phyloP scores from a whole-genome alignment of 2,888 invertebrate genomes.

The Nomada ferruginata region DNA sequence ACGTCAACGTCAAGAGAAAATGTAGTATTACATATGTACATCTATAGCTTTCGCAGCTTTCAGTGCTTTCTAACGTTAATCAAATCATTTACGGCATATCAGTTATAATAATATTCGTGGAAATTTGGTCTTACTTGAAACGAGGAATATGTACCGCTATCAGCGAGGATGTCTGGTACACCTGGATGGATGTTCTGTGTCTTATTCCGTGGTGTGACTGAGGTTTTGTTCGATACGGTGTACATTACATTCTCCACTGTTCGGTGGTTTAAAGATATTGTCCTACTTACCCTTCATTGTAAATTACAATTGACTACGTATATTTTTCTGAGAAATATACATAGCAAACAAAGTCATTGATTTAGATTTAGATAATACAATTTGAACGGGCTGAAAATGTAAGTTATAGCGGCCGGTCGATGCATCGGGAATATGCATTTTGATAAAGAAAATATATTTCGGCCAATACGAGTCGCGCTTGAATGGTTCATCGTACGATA shows the following conservation, averaged over 20 bases:
- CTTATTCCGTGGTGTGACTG: neutral
- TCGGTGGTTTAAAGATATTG: neutral
- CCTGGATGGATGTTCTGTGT: neutral
- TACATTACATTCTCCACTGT: constrained; percentile 21
- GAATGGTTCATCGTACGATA: constrained; percentile 10
- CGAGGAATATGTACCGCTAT: neutral
- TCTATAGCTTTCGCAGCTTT: too few relatives aligned
- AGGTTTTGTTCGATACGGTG: constrained; percentile 19
- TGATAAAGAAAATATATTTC: neutral
- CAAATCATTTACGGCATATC: neutral
- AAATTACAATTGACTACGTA: too few relatives aligned
- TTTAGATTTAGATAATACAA: too few relatives aligned
- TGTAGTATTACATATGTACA: neutral
- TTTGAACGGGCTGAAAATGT: constrained; percentile 1
- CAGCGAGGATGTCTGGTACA: neutral
- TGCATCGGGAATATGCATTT: neutral
- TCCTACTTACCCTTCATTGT: neutral
- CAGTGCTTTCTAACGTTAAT: too few relatives aligned
- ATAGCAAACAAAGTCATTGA: too few relatives aligned
- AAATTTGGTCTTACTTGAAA: constrained; percentile 6
- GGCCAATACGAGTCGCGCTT: constrained; percentile 1
- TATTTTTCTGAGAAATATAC: too few relatives aligned
- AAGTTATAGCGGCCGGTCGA: neutral
- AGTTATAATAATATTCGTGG: constrained; percentile 22
- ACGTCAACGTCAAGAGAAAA: neutral